Conservation (phyloP, 1,140 invertebrate species). For the Drosophila kanapiae region DNA sequence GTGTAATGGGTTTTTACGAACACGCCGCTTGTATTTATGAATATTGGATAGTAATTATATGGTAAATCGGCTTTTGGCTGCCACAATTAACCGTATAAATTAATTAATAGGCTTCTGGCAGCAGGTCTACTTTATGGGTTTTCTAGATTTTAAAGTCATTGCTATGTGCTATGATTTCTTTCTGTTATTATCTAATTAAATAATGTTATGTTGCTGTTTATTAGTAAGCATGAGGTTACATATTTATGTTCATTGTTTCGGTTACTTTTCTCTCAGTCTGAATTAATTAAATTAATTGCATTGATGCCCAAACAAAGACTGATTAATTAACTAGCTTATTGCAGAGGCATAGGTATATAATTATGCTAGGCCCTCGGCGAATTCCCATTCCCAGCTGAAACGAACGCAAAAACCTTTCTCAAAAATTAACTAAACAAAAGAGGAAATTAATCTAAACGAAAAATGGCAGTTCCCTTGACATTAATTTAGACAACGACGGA, state of each 20-base stretch:
- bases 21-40: slow-evolving; percentile 50
- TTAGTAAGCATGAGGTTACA: too few species aligned
- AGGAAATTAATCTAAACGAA: slow-evolving; percentile 74
- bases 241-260: background rate
- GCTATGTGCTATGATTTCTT: slow-evolving; percentile 10
- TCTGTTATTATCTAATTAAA: background rate
- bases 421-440: slow-evolving; percentile 75
- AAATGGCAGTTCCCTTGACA: slow-evolving; percentile 68
- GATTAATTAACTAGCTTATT: slow-evolving; percentile 5
- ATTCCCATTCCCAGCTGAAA: slow-evolving; percentile 14
- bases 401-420: slow-evolving; percentile 56
- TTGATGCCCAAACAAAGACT: background rate
- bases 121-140: slow-evolving; percentile 7
- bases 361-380: slow-evolving; percentile 15
- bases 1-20: slow-evolving; percentile 64
- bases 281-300: slow-evolving; percentile 12
- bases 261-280: background rate
- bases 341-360: slow-evolving; percentile 1
- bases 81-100: slow-evolving; percentile 62
- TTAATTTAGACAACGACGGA: slow-evolving; percentile 66
- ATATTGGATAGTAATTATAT: slow-evolving; percentile 71
- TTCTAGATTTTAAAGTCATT: slow-evolving; percentile 13
- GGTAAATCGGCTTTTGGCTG: slow-evolving; percentile 64
- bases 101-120: slow-evolving; percentile 56
- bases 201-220: too few species aligned